Evolutionary conservation across 2,888 invertebrate genomes (phyloP), one percentile per base, ranked within the genome.

Genomic region (Sphaerophoria rueppellii): DNA sequence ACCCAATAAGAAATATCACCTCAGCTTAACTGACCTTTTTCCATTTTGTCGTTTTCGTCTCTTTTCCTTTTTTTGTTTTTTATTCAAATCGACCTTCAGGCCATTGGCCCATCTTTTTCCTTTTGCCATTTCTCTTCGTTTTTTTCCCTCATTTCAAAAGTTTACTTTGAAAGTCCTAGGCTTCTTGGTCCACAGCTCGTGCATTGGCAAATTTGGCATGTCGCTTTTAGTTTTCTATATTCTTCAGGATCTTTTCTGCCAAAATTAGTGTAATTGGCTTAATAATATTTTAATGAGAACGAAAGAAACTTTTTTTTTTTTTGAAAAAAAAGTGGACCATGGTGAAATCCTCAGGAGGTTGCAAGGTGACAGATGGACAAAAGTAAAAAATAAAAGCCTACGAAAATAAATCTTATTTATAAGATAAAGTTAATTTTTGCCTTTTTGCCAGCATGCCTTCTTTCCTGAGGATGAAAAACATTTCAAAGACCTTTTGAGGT

Each of bases 221-320:
- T 67, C 16, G 65, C 35, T 67, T 67, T 54, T 54, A 67, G 37
- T 54, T 67, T 67, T 57, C 52, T 52, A 16, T 24, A 24, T 48
- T 82, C 16, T 69, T 0, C 5, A 60, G 37, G 9, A 11, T 57
- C 46, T 48, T 78, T 60, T 61, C 48, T 63, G 71, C 57, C 69
- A 72, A 85, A 85, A 74, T 69, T 76, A 72, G 63, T 85, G 85
- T 85, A 85, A 85, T 85, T 85, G 76, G 85, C 76, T 85, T 85
- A 85, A 73, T 81, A 81, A 85, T 80, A 80, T 85, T 85, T 85
- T 85, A 81, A 81, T 85, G 85, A 76, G 72, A 85, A 81, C 72
- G 72, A 35, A 72, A 70, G 52, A 60, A 72, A 80, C 58, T 46
- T 54, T 70, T 37, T 63, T 16, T 12, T 2, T 32, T 32, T 0